Evolutionary conservation across 2,888 invertebrate genomes (phyloP), one percentile per base, ranked within the genome.

Genomic region (Cistogaster globosa): DNA sequence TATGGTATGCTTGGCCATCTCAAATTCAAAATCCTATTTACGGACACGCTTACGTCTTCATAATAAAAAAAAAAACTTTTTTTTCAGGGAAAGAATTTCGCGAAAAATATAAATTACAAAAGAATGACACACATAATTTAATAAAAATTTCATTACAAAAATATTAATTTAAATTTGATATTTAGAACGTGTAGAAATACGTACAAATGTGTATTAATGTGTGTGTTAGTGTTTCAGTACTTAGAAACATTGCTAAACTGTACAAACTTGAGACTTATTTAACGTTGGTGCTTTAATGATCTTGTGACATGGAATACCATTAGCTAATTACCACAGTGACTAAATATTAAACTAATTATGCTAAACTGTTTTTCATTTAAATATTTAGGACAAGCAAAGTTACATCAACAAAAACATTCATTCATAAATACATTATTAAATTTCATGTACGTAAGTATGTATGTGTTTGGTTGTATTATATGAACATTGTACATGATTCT

Each of bases 281-380:
- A 38, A 48, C 26, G 75, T 45, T 79, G 67, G 38, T 58, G n/a
- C 26, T 67, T 72, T 77, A 75, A 80, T 80, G 81, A 81, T 84
- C 76, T 72, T 84, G 81, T 74, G 84, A 81, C 81, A 77, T 81
- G 80, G 76, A 77, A 84, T 76, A 77, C 81, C 84, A 84, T 84
- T 84, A 81, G 72, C 80, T 84, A 84, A 84, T 84, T 84, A 84
- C 81, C 84, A 77, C 84, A 72, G 84, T 63, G 80, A 74, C 81
- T 72, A 81, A 81, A 81, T 81, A 77, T 84, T 81, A 84, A 77
- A 60, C 77, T 77, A 80, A 77, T 60, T 74, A 79, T 71, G 48
- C 60, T 84, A 72, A 84, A 84, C 71, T 80, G 79, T 79, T 69
- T 69, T 69, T 69, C 68, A 75, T 69, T 72, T 77, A 65, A 83